A percentile compares a stretch with the other conserved stretches of the same genome.
Conservation (phyloP, 2,797 vertebrate genomes). For the Manis crassicaudata region DNA sequence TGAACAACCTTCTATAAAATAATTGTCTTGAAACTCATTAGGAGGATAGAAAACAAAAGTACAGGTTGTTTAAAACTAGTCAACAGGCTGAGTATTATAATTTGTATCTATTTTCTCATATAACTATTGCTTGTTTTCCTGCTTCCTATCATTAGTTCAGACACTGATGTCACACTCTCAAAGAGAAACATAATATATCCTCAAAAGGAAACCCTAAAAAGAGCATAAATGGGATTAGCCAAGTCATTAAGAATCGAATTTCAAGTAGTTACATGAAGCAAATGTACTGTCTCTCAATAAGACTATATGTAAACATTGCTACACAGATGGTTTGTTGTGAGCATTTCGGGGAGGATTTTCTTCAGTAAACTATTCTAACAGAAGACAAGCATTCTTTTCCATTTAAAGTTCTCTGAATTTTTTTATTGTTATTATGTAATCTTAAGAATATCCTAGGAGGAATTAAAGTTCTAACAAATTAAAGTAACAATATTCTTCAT, state of each 20-base stretch:
- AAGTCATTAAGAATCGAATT: slow-evolving; percentile 40
- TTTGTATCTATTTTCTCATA: not conserved
- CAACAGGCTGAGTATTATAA: slow-evolving; percentile 10
- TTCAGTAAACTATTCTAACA: slow-evolving; percentile 9
- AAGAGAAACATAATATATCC: slow-evolving; percentile 6
- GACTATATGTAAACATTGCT: not conserved
- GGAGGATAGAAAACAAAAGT: slow-evolving; percentile 20
- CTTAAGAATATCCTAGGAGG: not conserved
- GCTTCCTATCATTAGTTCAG: slow-evolving; percentile 11
- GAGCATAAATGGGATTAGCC: not conserved
- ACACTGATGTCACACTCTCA: not conserved
- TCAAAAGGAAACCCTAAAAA: slow-evolving; percentile 13
- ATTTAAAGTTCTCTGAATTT: slow-evolving; percentile 5
- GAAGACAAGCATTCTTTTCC: not conserved
- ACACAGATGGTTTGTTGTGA: not conserved
- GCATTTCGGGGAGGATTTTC: not conserved
- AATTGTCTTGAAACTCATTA: not conserved
- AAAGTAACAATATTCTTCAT: slow-evolving; percentile 46
- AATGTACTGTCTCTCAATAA: slow-evolving; percentile 30
- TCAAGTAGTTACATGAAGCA: not conserved
- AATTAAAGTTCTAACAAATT: slow-evolving; percentile 42
- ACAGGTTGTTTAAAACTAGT: not conserved
- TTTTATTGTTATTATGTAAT: slow-evolving; percentile 15
- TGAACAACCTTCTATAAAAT: not conserved
- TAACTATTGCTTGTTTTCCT: not conserved